Conservation (phyloP, 1,140 invertebrate genomes). For the Drosophila triauraria region DNA sequence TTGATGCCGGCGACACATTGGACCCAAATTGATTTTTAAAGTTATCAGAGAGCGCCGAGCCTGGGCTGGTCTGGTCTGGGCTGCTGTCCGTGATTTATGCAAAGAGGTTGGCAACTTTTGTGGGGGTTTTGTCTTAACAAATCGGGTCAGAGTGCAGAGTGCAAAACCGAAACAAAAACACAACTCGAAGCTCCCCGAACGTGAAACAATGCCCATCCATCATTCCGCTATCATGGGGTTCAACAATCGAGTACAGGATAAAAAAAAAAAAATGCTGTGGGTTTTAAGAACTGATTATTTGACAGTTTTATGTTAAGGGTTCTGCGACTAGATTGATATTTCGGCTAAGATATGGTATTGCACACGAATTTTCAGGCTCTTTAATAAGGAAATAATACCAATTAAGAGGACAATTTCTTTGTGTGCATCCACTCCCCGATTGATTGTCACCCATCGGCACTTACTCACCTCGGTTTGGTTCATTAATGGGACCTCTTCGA, state of each 20-base stretch:
- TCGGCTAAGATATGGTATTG: no score
- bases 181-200: constrained; percentile 20
- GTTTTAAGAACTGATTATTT: no score
- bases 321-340: not conserved
- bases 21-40: constrained; percentile 62
- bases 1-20: constrained; percentile 55
- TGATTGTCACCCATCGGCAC: constrained; percentile 28
- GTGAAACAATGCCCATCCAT: constrained; percentile 51
- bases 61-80: no score
- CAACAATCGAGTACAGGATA: constrained; percentile 3
- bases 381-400: not conserved
- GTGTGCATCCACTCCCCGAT: constrained; percentile 36
- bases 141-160: constrained; percentile 46
- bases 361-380: not conserved
- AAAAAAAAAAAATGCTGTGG: not conserved
- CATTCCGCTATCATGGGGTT: constrained; percentile 33
- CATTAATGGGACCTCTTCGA: constrained; percentile 54
- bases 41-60: constrained; percentile 25
- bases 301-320: not conserved
- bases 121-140: constrained; percentile 28
- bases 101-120: constrained; percentile 48
- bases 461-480: constrained; percentile 57
- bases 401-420: constrained; percentile 5
- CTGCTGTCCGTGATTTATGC: constrained; percentile 47
- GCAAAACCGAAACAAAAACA: constrained; percentile 56